Evolutionary conservation across 1,140 invertebrate species (phyloP).

Genomic region (Homalodisca vitripennis): DNA sequence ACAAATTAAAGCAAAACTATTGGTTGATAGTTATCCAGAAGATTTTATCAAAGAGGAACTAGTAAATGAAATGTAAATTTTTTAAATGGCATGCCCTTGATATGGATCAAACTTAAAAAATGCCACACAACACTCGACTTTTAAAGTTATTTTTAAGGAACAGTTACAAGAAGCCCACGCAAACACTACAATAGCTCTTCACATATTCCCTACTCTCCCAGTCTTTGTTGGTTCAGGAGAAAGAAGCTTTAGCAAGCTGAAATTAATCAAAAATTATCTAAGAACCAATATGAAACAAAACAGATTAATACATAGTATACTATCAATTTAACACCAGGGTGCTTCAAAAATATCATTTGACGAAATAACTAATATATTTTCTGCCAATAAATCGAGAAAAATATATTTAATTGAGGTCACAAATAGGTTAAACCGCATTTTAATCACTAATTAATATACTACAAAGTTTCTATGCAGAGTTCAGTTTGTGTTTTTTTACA

Average conservation of each 20-base stretch:
- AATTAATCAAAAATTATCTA: conserved; percentile 45
- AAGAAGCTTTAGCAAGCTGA: conserved; percentile 45
- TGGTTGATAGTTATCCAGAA: too few species aligned
- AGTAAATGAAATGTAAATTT: too few species aligned
- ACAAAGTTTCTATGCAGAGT: too few species aligned
- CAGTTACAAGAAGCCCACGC: not conserved
- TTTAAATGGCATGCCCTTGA: not conserved
- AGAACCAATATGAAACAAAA: conserved; percentile 41
- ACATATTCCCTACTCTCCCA: conserved; percentile 28
- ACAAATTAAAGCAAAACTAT: too few species aligned
- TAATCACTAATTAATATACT: too few species aligned
- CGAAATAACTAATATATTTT: not conserved
- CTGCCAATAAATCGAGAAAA: not conserved
- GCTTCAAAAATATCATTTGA: conserved; percentile 10
- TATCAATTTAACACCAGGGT: conserved; percentile 38
- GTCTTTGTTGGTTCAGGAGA: conserved; percentile 43
- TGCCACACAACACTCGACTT: not conserved
- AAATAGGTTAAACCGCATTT: too few species aligned
- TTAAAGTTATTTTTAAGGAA: not conserved
- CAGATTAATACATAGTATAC: conserved; percentile 39
- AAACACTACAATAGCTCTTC: not conserved
- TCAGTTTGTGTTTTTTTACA: too few species aligned
- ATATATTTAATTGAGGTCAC: too few species aligned
- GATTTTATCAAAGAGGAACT: too few species aligned
- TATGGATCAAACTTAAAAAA: conserved; percentile 1